These are phyloP conservation scores for Lomographa bimaculata DNA, from an alignment of 2,888 invertebrate species.

Conservation along the genomic window DNA sequence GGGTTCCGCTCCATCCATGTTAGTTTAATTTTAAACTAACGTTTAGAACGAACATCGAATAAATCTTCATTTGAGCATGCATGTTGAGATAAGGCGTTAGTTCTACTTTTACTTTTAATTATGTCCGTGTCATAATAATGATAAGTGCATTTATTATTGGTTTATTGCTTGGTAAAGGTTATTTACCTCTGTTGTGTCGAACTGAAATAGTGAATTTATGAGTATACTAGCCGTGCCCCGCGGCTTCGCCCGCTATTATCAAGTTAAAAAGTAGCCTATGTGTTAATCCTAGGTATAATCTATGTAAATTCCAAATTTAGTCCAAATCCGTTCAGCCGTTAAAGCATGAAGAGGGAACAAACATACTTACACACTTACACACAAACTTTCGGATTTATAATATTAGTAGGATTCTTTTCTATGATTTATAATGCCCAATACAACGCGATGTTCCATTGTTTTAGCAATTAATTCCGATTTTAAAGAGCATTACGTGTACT, in stretches of 20 bases:
- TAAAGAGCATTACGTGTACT: too few relatives aligned
- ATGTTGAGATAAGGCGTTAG: constrained; percentile 62
- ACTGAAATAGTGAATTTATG: constrained; percentile 1
- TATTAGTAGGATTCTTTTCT: too few relatives aligned
- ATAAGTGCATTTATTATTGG: constrained; percentile 21
- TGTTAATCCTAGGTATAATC: too few relatives aligned
- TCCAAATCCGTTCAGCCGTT: too few relatives aligned
- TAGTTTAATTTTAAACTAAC: constrained; percentile 7
- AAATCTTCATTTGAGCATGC: constrained; percentile 67
- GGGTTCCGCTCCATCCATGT: constrained; percentile 41
- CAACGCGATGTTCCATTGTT: too few relatives aligned
- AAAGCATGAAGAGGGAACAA: too few relatives aligned
- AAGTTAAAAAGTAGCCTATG: too few relatives aligned
- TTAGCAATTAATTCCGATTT: too few relatives aligned
- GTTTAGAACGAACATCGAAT: constrained; percentile 37
- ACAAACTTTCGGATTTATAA: constrained; percentile 8
- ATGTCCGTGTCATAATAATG: constrained; percentile 28
- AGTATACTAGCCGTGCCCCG: too few relatives aligned
- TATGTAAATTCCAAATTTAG: too few relatives aligned
- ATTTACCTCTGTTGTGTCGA: constrained; percentile 4
- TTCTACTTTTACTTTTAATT: constrained; percentile 41
- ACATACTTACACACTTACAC: constrained; percentile 1
- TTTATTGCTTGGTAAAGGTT: constrained; percentile 9
- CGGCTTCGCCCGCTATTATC: too few relatives aligned
- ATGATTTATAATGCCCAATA: too few relatives aligned